Evolutionary conservation across 2,888 invertebrate species (phyloP).

Genomic region (Tiliacea citrago): DNA sequence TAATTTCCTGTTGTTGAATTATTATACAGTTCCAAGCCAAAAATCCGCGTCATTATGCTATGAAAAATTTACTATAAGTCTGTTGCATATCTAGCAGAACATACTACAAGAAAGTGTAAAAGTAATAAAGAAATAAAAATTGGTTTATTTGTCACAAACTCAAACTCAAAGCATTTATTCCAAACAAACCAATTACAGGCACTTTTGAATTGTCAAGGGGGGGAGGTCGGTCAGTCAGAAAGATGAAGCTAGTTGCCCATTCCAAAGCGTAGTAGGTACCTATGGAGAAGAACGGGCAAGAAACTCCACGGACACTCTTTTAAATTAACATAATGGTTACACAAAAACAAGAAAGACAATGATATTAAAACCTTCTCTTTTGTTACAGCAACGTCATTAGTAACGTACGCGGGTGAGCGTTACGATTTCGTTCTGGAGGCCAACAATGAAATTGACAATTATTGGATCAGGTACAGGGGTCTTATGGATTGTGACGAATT

Average conservation of each 20-base stretch:
- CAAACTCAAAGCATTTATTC: no score
- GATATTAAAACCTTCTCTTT: not conserved
- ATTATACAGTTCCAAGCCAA: not conserved
- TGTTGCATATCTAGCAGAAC: not conserved
- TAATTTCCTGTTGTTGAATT: not conserved
- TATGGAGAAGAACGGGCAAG: no score
- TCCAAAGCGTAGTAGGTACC: no score
- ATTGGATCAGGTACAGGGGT: slow-evolving; percentile 96
- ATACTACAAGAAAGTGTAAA: not conserved
- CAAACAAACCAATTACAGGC: no score
- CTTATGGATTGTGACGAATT: slow-evolving; percentile 96
- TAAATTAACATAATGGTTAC: no score
- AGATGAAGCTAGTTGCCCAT: no score
- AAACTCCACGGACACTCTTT: no score
- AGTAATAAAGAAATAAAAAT: no score
- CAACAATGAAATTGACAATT: slow-evolving; percentile 93
- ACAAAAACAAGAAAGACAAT: not conserved
- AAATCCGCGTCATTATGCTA: not conserved
- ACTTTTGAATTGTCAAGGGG: no score
- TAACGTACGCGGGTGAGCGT: slow-evolving; percentile 97
- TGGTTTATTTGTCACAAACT: no score
- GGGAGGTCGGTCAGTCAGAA: no score
- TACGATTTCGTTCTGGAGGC: slow-evolving; percentile 96
- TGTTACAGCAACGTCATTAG: slow-evolving; percentile 88
- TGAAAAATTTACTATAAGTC: not conserved